Conservation (phyloP, 2,888 invertebrate species). For the Ectropis crepuscularia region DNA sequence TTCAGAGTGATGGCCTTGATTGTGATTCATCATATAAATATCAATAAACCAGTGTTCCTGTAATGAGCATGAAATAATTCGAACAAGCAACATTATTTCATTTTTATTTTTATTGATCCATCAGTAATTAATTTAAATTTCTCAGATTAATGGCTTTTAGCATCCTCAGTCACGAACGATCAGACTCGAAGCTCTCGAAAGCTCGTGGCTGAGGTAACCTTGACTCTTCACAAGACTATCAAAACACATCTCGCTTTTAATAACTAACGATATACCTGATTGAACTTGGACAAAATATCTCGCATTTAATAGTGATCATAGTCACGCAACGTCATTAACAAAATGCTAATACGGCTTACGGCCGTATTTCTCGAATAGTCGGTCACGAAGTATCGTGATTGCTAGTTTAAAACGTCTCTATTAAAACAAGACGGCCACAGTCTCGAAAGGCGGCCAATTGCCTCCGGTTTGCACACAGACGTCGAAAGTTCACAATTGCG, state of each 20-base stretch:
- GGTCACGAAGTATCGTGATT: conserved; percentile 57
- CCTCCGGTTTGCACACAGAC: conserved; percentile 65
- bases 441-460: conserved; percentile 66
- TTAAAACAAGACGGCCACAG: conserved; percentile 55
- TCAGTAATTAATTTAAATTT: conserved; percentile 8
- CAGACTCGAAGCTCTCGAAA: conserved; percentile 43
- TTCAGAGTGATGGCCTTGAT: too few species aligned
- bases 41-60: too few species aligned
- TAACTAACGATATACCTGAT: conserved; percentile 18
- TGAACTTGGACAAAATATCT: conserved; percentile 21
- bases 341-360: conserved; percentile 25
- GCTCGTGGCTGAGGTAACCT: conserved; percentile 57
- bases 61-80: too few species aligned
- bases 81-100: too few species aligned
- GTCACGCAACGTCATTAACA: conserved; percentile 48
- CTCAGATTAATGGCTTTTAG: conserved; percentile 26
- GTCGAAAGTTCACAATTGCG: conserved; percentile 72
- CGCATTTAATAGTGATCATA: conserved; percentile 27
- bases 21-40: too few species aligned
- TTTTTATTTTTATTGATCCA: conserved; percentile 7
- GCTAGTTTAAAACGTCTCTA: conserved; percentile 60
- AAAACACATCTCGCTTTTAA: conserved; percentile 26
- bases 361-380: conserved; percentile 41
- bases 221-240: conserved; percentile 52
- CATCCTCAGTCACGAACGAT: conserved; percentile 39